Evolutionary conservation across 2,113 vertebrate genomes (phyloP), one percentile per base, ranked within the genome.

Genomic region (Nannospalax galili): DNA sequence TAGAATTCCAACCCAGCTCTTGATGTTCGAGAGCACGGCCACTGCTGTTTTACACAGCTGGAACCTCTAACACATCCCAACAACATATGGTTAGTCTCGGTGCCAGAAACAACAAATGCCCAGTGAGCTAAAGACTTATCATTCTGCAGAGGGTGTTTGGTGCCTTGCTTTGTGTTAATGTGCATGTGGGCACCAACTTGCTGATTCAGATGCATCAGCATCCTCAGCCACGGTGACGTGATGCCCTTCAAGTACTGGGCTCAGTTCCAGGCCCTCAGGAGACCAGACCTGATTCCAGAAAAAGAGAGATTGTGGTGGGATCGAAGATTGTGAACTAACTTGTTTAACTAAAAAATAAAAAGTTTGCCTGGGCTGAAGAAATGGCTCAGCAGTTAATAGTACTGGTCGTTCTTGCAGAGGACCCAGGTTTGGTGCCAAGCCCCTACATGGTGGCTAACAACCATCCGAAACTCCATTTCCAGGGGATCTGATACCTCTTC

Each of bases 171-270:
- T 10, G 5, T 0, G 19, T 42, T 85, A 37, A 42, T 15, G 26
- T 0, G 12, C 88, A n/a, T 3, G 0, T 64, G 56, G 91, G 52
- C 60, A 26, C 0, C 40, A 62, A 93, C 88, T 91, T 96, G 93
- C 78, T 84, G 96, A 67, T 15, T 42, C 58, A 73, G 60, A 73
- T 69, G 48, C 1, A 0, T 87, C 95, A 88, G 93, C 86, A 81
- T 52, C 65, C 69, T 90, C 12, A 1, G 7, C 52, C 42, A 60
- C 45, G 11, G 1, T 15, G 64, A 90, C 67, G 60, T 40, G 79
- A 62, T 62, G 30, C 67, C 52, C 62, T 82, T 80, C 67, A 45
- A 88, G 73, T 75, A 28, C 80, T 22, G 42, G 79, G 96, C 87
- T 84, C 30, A 3, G 65, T 20, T 37, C 94, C 88, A 88, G 85